phyloP scores from a whole-genome alignment of 2,797 vertebrate genomes.

The Hirundo rustica region DNA sequence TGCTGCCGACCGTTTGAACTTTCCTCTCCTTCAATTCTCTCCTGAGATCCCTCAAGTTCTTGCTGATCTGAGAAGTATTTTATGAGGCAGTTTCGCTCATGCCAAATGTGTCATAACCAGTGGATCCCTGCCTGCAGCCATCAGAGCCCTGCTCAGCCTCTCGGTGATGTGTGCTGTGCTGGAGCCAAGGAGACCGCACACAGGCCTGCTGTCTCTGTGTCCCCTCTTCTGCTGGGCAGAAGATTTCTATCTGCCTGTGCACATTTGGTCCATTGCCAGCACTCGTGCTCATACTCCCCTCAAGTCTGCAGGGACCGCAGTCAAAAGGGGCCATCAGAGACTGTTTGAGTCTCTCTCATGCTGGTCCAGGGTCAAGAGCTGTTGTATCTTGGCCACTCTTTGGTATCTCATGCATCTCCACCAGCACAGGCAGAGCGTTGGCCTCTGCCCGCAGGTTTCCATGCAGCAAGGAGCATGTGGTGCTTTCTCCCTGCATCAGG shows the following conservation, averaged over 20 bases:
- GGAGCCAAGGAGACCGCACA: conserved; percentile 48
- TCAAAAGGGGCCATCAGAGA: not conserved
- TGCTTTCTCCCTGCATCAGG: not conserved
- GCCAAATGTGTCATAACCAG: conserved; percentile 60
- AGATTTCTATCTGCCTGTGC: not conserved
- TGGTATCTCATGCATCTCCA: not conserved
- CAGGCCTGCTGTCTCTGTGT: not conserved
- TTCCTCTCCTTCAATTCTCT: conserved; percentile 35
- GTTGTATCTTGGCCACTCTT: not conserved
- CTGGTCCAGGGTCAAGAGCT: not conserved
- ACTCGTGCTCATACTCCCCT: accelerated
- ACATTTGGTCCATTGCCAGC: not conserved
- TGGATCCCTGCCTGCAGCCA: conserved; percentile 51
- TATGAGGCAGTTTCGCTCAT: conserved; percentile 12
- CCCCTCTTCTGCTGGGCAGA: conserved; percentile 7
- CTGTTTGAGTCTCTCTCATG: not conserved
- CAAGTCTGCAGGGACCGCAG: not conserved
- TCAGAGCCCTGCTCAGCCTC: conserved; percentile 1
- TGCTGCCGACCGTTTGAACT: not conserved
- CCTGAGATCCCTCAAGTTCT: conserved; percentile 26
- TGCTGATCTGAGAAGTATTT: conserved; percentile 57
- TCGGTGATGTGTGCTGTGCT: not conserved
- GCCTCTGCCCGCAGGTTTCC: not conserved
- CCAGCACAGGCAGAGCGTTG: not conserved
- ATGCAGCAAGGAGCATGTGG: not conserved